Evolutionary conservation across 2,888 invertebrate species (phyloP).

Genomic region (Lasioglossum marginatum): DNA sequence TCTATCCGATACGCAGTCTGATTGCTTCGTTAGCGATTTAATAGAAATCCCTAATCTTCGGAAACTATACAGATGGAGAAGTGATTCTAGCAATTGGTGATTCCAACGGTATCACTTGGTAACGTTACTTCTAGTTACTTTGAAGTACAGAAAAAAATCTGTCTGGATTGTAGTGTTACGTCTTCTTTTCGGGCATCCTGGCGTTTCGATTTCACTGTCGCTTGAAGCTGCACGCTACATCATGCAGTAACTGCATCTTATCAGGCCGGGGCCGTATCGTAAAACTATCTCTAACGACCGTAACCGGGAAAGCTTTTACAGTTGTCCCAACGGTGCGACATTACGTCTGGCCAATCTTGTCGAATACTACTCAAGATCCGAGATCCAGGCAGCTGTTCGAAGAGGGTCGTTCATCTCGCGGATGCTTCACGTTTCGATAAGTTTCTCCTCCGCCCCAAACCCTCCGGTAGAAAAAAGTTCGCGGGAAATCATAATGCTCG

Average conservation of each 20-base stretch:
- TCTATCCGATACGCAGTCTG: not conserved
- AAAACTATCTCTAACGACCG: slow-evolving; percentile 65
- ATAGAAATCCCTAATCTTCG: not conserved
- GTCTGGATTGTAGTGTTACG: too few species aligned
- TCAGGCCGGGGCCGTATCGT: slow-evolving; percentile 56
- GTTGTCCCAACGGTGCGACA: slow-evolving; percentile 34
- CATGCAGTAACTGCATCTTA: slow-evolving; percentile 54
- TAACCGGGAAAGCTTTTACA: slow-evolving; percentile 56
- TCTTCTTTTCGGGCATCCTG: not conserved
- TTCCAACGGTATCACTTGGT: not conserved
- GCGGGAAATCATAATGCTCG: slow-evolving; percentile 33
- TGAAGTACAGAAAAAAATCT: not conserved
- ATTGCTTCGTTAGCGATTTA: not conserved
- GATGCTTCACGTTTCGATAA: slow-evolving; percentile 35
- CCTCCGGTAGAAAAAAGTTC: not conserved
- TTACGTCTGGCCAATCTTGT: slow-evolving; percentile 51
- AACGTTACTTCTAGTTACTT: not conserved
- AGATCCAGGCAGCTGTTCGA: slow-evolving; percentile 9
- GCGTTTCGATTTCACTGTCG: slow-evolving; percentile 25
- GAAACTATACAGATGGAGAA: not conserved
- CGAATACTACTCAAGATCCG: slow-evolving; percentile 27
- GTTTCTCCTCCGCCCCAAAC: not conserved
- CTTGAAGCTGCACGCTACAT: slow-evolving; percentile 38
- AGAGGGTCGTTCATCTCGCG: not conserved
- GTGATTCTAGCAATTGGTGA: not conserved